Evolutionary conservation across 2,797 vertebrate genomes (phyloP).

Genomic region (Nannoperca australis): DNA sequence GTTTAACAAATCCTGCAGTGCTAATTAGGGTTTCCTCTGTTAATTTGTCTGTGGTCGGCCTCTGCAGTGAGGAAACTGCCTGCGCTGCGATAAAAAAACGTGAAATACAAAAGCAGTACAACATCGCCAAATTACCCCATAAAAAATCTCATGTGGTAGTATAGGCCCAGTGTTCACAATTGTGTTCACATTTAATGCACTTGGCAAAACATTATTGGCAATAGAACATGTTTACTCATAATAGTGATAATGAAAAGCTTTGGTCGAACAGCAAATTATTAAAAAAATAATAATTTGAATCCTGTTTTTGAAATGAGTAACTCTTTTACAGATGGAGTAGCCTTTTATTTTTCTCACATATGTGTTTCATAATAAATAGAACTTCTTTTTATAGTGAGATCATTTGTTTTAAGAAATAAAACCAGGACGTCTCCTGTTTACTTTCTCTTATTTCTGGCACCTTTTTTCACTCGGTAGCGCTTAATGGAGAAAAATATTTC

Average conservation of each 20-base stretch:
- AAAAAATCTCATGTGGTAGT: slow-evolving; percentile 16
- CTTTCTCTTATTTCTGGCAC: neutral
- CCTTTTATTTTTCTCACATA: neutral
- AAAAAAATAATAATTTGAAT: neutral
- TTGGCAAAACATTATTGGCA: neutral
- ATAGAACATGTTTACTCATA: slow-evolving; percentile 6
- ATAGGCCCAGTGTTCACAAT: slow-evolving; percentile 26
- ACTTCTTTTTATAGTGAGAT: no score
- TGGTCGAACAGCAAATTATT: neutral
- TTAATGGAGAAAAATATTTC: slow-evolving; percentile 2
- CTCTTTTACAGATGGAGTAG: neutral
- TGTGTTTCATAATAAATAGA: neutral
- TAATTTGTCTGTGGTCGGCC: slow-evolving; percentile 42
- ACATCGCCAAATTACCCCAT: slow-evolving; percentile 50
- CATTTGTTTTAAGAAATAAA: no score
- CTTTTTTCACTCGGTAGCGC: neutral
- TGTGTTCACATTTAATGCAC: slow-evolving; percentile 20
- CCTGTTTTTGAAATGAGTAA: neutral
- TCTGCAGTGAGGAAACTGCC: slow-evolving; percentile 55
- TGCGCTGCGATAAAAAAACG: slow-evolving; percentile 23
- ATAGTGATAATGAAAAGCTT: slow-evolving; percentile 2
- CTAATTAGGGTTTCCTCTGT: slow-evolving; percentile 66
- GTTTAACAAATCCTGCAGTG: slow-evolving; percentile 71
- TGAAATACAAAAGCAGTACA: slow-evolving; percentile 38
- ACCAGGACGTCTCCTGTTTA: slow-evolving; percentile 6